phyloP scores from a whole-genome alignment of 1,140 invertebrate species.

The Pygmarrhopalites habei region DNA sequence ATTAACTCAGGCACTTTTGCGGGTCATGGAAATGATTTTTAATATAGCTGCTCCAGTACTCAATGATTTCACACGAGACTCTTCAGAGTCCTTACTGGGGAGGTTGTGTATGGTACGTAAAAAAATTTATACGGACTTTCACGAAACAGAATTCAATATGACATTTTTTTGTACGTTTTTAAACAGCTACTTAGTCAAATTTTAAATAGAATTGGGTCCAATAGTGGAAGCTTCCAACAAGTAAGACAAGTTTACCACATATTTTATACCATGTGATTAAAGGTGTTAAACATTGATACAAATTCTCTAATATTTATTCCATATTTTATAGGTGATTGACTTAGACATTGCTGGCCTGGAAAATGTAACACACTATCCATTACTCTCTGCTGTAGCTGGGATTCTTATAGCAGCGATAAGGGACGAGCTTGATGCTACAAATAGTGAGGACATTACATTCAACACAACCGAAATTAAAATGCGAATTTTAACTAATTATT shows the following conservation, averaged over 20 bases:
- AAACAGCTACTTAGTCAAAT: constrained; percentile 61
- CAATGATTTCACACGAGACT: constrained; percentile 51
- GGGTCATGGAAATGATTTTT: constrained; percentile 73
- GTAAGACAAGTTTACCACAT: too few relatives aligned
- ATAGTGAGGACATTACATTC: constrained; percentile 37
- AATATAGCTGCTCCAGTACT: constrained; percentile 57
- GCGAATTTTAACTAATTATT: constrained; percentile 9
- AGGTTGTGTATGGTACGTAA: constrained; percentile 57
- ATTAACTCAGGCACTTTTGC: constrained; percentile 58
- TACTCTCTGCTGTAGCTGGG: constrained; percentile 60
- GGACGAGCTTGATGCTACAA: constrained; percentile 47
- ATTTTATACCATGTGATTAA: too few relatives aligned
- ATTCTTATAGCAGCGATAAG: constrained; percentile 57
- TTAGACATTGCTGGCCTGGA: constrained; percentile 63
- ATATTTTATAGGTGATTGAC: too few relatives aligned
- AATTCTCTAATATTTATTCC: too few relatives aligned
- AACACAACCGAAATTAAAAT: too few relatives aligned
- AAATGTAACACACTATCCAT: constrained; percentile 63
- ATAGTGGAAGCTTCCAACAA: constrained; percentile 61
- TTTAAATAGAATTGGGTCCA: constrained; percentile 59
- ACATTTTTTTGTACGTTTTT: constrained; percentile 9
- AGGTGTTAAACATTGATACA: background rate
- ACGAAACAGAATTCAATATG: too few relatives aligned
- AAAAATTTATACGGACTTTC: too few relatives aligned
- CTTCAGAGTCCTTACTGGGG: constrained; percentile 56